Evolutionary conservation across 2,888 invertebrate genomes (phyloP).

Genomic region (Dysmachus trigonus): DNA sequence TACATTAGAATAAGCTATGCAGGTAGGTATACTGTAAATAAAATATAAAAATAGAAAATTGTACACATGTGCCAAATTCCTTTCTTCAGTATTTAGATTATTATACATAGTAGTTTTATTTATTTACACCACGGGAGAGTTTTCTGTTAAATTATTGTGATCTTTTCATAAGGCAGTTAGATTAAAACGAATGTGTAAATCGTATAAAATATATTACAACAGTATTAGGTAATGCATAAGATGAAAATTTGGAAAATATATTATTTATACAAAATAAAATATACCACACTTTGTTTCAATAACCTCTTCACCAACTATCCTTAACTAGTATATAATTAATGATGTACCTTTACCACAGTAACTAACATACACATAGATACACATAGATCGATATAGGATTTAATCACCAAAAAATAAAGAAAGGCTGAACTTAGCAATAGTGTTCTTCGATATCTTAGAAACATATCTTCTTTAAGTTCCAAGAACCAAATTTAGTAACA

Average conservation of each 20-base stretch:
- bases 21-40: neutral
- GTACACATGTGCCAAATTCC: slow-evolving; percentile 33
- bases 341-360: too few species aligned
- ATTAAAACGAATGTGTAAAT: neutral
- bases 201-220: neutral
- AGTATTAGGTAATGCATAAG: neutral
- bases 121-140: neutral
- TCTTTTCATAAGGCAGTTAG: neutral
- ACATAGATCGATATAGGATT: too few species aligned
- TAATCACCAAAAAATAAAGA: too few species aligned
- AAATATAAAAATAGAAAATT: neutral
- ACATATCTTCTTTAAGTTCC: too few species aligned
- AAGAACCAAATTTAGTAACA: too few species aligned
- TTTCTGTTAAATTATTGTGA: slow-evolving; percentile 28
- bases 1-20: neutral
- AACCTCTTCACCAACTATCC: neutral
- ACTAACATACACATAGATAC: too few species aligned
- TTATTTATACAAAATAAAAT: slow-evolving; percentile 19
- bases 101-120: neutral
- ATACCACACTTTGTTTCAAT: neutral
- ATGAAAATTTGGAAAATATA: slow-evolving; percentile 24
- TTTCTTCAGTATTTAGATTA: slow-evolving; percentile 16
- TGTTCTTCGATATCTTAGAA: too few species aligned
- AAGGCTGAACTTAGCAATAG: too few species aligned
- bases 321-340: too few species aligned